These are phyloP conservation scores for Molothrus ater DNA, from an alignment of 2,797 vertebrate species.

Conservation along the genomic window DNA sequence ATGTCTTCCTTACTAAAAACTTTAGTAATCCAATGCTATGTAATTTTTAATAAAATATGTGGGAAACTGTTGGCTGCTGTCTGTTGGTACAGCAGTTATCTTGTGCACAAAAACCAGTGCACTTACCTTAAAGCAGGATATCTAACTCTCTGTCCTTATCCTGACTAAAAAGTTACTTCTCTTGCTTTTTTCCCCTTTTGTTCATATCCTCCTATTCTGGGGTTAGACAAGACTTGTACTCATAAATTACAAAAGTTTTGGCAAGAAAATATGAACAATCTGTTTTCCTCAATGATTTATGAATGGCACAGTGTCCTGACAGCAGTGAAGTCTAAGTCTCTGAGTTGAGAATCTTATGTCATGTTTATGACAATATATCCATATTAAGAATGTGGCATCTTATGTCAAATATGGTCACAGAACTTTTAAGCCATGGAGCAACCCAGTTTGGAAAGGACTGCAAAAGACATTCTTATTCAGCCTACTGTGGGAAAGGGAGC, in stretches of 20 bases:
- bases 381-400: not conserved
- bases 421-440: not conserved
- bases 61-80: not conserved
- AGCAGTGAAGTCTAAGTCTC: not conserved
- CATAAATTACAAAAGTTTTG: not conserved
- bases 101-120: not conserved
- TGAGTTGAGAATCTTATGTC: not conserved
- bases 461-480: not conserved
- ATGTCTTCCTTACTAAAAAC: not conserved
- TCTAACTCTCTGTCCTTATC: not conserved
- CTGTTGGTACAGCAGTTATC: not conserved
- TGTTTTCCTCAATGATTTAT: not conserved
- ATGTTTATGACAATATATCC: not conserved
- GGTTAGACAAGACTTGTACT: not conserved
- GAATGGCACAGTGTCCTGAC: not conserved
- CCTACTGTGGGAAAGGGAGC: fast-evolving
- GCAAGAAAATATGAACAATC: not conserved
- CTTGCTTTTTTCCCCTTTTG: fast-evolving
- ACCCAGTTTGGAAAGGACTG: fast-evolving
- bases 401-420: not conserved
- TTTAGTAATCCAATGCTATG: not conserved
- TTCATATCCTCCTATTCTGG: not conserved
- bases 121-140: not conserved
- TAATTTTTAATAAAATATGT: not conserved
- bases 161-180: not conserved